Evolutionary conservation across 1,140 invertebrate genomes (phyloP), one percentile per base, ranked within the genome.

Genomic region (Ooceraea biroi): DNA sequence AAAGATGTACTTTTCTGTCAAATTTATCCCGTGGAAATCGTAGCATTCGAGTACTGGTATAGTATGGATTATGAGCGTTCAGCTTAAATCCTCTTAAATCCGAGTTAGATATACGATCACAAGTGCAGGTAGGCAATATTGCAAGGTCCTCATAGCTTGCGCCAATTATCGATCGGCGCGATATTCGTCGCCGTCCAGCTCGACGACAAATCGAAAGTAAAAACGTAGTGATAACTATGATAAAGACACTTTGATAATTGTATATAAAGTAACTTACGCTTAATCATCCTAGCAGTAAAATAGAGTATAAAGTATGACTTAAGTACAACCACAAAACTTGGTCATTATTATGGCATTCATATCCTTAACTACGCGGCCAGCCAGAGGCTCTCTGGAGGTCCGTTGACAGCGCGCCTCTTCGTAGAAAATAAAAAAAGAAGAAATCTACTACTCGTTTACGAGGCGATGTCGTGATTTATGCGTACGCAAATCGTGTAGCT

Each of bases 261-360:
- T 88, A 85, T 88, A 82, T 87, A 77, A 90, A 91, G 74, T 85
- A 90, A 91, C 90, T 89, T 92, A 92, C 77, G 85, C 68, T 89
- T 92, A 76, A 87, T 41, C 52, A 90, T 60, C 83, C 90, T 92
- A 86, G 91, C 30, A 84, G 77, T 78, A 86, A 88, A 84, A 88
- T 92, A 92, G 91, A 91, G 84, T 91, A 91, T 90, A 91, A 93
- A 91, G 78, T 94, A 94, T 94, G 94, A 94, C 93, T 94, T 94
- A 94, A 94, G 93, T 94, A 94, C 92, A 94, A 94, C 94, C 93
- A 94, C 91, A 92, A 92, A 93, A 91, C 90, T 94, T 94, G 92
- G 92, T 94, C 93, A 94, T 94, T 93, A 93, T 94, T 94, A 94
- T 94, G 94, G 94, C 94, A 94, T 94, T 94, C 91, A 86, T 92